phyloP scores from a whole-genome alignment of 2,888 invertebrate genomes.

The Syrista parreyssii region DNA sequence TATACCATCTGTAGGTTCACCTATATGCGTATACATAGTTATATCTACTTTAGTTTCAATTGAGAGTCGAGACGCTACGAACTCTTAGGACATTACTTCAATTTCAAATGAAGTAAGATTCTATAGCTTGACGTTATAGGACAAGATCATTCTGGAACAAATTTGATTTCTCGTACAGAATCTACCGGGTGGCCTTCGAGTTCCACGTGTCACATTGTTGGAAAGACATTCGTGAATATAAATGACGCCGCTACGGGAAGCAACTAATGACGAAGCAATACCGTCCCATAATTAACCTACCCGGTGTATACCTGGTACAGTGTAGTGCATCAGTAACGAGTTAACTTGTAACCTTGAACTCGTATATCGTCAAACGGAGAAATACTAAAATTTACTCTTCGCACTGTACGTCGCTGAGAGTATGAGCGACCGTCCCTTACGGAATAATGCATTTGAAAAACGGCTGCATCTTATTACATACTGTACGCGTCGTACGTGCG shows the following conservation, averaged over 20 bases:
- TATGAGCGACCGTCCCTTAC: not conserved
- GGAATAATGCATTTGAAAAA: not conserved
- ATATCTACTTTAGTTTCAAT: not conserved
- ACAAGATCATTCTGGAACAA: not conserved
- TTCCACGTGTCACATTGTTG: not conserved
- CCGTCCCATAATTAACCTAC: not conserved
- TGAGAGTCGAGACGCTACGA: not conserved
- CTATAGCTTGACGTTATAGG: not conserved
- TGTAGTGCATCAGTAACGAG: not conserved
- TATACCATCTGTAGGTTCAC: not conserved
- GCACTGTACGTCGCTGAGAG: not conserved
- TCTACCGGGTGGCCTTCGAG: not conserved
- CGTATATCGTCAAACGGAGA: not conserved
- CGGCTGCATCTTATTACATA: not conserved
- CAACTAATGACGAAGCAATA: not conserved
- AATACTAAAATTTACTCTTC: not conserved
- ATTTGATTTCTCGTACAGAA: not conserved
- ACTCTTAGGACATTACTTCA: not conserved
- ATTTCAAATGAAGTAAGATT: not conserved
- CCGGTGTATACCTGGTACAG: not conserved
- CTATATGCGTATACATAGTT: not conserved
- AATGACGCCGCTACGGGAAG: not conserved
- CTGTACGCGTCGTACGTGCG: not conserved
- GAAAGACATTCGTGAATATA: not conserved
- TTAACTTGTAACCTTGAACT: not conserved